Base-by-base conservation (phyloP, 2,113 vertebrate species). In the Spermophilus dauricus region DNA sequence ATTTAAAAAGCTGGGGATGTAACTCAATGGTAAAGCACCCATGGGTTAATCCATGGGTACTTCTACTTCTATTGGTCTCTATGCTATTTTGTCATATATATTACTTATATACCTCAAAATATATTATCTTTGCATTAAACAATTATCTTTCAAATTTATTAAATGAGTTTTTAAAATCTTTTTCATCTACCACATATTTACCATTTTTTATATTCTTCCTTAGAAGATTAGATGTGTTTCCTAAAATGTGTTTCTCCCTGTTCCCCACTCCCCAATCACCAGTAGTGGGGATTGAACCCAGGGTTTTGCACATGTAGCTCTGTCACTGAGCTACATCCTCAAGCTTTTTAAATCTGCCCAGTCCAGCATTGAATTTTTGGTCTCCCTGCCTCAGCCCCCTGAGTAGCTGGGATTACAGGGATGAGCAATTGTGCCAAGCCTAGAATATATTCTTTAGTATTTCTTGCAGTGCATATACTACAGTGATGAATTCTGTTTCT, bases 51-150 rank as follows among this genome's bases (percentile, higher is more conserved):
- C 63, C 28, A 42, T 70, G 42, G 17, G n/a, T 73, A 73, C 17
- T 48, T 92, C 53, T 94, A 13, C 86, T 84, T 39, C 14, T 72
- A 34, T 75, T 88, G 42, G 37, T 78, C 48, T 91, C 92, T 85
- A 45, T 67, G 75, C 10, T 72, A n/a, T 72, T 85, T 53, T 65
- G 14, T 90, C 22, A 58, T 75, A 82, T 67, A 34, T 26, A 73
- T 96, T 80, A 86, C 81, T 84, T 67, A 83, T 48, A 67, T 48
- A 85, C 28, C 0, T 2, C 37, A 89, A 0, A 39, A 61, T 24
- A 48, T 65, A 37, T 84, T 26, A 13, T 65, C 56, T 85, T 92
- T 63, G 58, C 39, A 92, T 45, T 83, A 77, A 85, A 37, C 16
- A 84, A 63, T 84, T 42, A 28, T 30, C 53, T 53, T 53, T 76